Evolutionary conservation across 2,888 invertebrate genomes (phyloP), one percentile per base, ranked within the genome.

Genomic region (Nebria brevicollis): DNA sequence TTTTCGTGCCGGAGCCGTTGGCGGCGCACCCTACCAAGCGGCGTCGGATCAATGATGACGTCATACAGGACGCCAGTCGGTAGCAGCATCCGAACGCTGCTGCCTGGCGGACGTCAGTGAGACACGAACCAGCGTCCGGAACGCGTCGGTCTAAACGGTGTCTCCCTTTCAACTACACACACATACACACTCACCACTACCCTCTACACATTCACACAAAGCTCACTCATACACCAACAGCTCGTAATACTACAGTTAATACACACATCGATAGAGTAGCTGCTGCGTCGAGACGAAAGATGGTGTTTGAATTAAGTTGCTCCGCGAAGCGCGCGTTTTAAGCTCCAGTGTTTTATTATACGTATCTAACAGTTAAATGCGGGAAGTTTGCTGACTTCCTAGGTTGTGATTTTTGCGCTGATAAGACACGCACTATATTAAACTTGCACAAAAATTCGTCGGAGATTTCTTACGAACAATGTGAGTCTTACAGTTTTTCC

Each of bases 61-160:
- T 70, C 65, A 83, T 72, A 77, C 72, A 82, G 82, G 82, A 82
- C 81, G 78, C 82, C 82, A 83, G 83, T 81, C 74, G 83, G 73
- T 54, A 54, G 83, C 83, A 82, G 84, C 85, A 84, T 84, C 84
- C 85, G 85, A 86, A 86, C 86, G 86, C 87, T 86, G 86, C 86
- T 87, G 86, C 86, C 87, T 86, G 85, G 86, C 85, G 86, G 86
- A 84, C 84, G 86, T 85, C 87, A 87, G 87, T 87, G 85, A 85
- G 86, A 87, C 85, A 83, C 85, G 85, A 84, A 85, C 84, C 84
- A 84, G 84, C 79, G 76, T 65, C 75, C n/a, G 54, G 64, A 34
- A 54, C 72, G 75, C 81, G 75, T 75, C 65, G 77, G 54, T 75
- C 54, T 41, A 73, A 43, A 72, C 72, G n/a, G 41, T 72, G 66